phyloP scores from a whole-genome alignment of 1,140 invertebrate species.

The Holotrichia oblita region DNA sequence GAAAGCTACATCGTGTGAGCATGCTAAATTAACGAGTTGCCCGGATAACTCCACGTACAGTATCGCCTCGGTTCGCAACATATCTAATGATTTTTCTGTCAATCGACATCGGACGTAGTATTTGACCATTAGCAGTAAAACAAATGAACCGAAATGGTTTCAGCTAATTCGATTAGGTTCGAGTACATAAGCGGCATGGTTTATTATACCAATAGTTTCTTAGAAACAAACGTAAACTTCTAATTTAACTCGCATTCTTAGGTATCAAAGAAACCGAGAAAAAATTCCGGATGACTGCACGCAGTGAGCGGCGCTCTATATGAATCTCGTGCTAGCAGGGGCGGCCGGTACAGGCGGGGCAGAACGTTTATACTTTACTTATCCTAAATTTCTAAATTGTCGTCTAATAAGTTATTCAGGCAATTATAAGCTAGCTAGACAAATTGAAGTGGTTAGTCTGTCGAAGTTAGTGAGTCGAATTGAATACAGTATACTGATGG shows the following conservation, averaged over 20 bases:
- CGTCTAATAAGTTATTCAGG: too few relatives aligned
- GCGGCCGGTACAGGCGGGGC: too few relatives aligned
- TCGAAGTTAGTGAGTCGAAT: too few relatives aligned
- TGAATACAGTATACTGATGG: too few relatives aligned
- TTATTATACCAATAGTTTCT: constrained; percentile 34
- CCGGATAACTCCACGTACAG: neutral
- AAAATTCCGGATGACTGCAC: constrained; percentile 33
- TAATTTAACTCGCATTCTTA: constrained; percentile 36
- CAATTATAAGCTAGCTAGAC: too few relatives aligned
- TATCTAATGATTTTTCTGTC: constrained; percentile 25
- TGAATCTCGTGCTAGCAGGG: neutral
- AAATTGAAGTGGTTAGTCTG: too few relatives aligned
- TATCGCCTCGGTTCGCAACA: neutral
- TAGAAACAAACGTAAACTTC: constrained; percentile 33
- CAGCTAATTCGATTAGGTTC: constrained; percentile 26
- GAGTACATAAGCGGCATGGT: constrained; percentile 30
- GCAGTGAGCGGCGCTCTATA: neutral
- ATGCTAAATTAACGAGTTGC: neutral
- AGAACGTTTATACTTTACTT: too few relatives aligned
- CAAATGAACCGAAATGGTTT: constrained; percentile 30
- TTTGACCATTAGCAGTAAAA: constrained; percentile 36
- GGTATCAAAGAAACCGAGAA: constrained; percentile 36
- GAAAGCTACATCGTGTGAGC: neutral
- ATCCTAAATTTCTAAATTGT: too few relatives aligned
- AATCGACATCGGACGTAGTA: constrained; percentile 14